Evolutionary conservation across 1,140 invertebrate species (phyloP).

Genomic region (Periplaneta americana): DNA sequence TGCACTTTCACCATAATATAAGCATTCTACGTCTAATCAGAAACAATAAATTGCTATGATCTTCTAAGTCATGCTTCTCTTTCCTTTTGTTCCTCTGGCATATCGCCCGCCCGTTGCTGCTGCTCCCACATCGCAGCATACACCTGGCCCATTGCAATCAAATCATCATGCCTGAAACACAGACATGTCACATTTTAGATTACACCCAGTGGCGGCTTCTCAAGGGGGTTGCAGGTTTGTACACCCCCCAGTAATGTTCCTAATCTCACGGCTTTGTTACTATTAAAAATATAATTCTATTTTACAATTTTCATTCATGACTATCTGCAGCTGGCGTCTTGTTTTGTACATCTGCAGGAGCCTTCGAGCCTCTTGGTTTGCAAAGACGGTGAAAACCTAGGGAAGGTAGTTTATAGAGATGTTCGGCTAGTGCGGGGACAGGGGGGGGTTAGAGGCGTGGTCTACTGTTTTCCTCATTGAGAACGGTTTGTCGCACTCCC

Average conservation of each 20-base stretch:
- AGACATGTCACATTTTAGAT: conserved; percentile 1
- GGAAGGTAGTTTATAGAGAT: too few relatives aligned
- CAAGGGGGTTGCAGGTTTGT: neutral
- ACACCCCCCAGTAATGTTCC: conserved; percentile 4
- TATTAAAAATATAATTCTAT: neutral
- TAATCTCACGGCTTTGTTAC: neutral
- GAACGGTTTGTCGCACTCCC: too few relatives aligned
- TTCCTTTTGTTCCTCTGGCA: neutral
- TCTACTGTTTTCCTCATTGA: too few relatives aligned
- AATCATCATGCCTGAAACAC: conserved; percentile 65
- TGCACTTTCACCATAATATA: too few relatives aligned
- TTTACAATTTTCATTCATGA: neutral
- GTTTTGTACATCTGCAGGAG: neutral
- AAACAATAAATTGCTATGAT: too few relatives aligned
- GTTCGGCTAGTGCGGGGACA: too few relatives aligned
- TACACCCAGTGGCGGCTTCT: too few relatives aligned
- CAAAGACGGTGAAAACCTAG: too few relatives aligned
- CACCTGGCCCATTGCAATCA: conserved; percentile 58
- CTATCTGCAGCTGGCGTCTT: neutral
- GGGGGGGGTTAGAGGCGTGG: too few relatives aligned
- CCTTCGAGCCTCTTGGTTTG: too few relatives aligned
- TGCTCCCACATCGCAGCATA: conserved; percentile 89
- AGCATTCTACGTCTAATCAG: too few relatives aligned
- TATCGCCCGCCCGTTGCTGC: conserved; percentile 46
- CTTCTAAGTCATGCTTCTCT: too few relatives aligned